Evolutionary conservation across 2,797 vertebrate genomes (phyloP).

Genomic region (Propithecus deckenii): DNA sequence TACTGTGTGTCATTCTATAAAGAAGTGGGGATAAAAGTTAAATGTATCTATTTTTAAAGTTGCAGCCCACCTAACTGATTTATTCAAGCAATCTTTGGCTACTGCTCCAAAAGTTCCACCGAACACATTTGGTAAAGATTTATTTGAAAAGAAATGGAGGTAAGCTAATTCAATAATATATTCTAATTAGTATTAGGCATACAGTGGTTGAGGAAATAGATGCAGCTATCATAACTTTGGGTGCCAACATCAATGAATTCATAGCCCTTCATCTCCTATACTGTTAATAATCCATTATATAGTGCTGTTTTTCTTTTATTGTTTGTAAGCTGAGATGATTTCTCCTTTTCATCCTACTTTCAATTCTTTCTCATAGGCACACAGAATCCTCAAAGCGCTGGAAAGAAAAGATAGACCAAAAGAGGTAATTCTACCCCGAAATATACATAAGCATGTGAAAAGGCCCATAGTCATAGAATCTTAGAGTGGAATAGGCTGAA

Average conservation of each 20-base stretch:
- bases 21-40: not conserved
- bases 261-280: not conserved
- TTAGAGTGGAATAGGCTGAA: not conserved
- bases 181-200: not conserved
- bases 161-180: constrained; percentile 70
- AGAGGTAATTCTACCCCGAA: constrained; percentile 86
- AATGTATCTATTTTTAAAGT: constrained; percentile 30
- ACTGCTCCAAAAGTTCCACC: not conserved
- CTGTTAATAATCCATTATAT: not conserved
- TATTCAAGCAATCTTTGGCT: constrained; percentile 86
- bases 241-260: not conserved
- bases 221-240: rapidly evolving
- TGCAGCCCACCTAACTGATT: constrained; percentile 84
- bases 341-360: constrained; percentile 35
- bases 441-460: not conserved
- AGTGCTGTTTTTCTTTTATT: not conserved
- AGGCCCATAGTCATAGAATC: not conserved
- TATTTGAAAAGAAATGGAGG: constrained; percentile 77
- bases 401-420: constrained; percentile 83
- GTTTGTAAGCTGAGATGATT: not conserved
- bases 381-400: constrained; percentile 75
- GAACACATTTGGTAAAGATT: constrained; percentile 45
- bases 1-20: not conserved
- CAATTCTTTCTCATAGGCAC: constrained; percentile 50
- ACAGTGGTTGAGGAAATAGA: not conserved